phyloP scores from a whole-genome alignment of 1,140 invertebrate species.

The Maconellicoccus hirsutus region DNA sequence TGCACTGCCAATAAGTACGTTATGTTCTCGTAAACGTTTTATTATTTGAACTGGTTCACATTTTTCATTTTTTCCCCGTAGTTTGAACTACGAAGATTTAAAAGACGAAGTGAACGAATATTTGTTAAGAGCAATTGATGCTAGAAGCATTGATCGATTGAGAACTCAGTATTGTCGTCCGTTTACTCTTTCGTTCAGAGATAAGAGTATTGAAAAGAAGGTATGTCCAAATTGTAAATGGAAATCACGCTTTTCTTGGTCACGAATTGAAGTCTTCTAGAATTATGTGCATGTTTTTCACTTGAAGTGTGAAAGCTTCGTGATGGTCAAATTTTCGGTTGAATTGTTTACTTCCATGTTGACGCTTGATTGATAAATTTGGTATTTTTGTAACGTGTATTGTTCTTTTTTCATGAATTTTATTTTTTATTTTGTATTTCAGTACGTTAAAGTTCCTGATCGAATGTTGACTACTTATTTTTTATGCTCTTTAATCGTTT shows the following conservation, averaged over 20 bases:
- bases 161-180: constrained; percentile 71
- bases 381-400: neutral
- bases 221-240: no score
- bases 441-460: constrained; percentile 67
- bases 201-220: constrained; percentile 65
- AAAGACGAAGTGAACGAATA: constrained; percentile 92
- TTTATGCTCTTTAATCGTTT: constrained; percentile 63
- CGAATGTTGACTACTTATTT: constrained; percentile 74
- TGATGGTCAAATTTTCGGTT: no score
- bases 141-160: constrained; percentile 78
- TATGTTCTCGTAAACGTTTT: neutral
- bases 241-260: no score
- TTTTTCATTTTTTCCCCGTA: neutral
- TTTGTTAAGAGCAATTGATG: constrained; percentile 83
- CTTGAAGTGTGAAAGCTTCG: no score
- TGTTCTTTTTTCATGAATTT: no score
- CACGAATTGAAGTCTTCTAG: no score
- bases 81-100: constrained; percentile 31
- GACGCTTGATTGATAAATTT: neutral
- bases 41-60: neutral
- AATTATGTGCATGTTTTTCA: no score
- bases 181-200: constrained; percentile 68
- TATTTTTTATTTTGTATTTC: constrained; percentile 35
- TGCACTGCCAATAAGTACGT: constrained; percentile 13
- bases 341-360: no score